Base-by-base conservation (phyloP, 2,888 invertebrate species). In the Eustalomyia histrio region DNA sequence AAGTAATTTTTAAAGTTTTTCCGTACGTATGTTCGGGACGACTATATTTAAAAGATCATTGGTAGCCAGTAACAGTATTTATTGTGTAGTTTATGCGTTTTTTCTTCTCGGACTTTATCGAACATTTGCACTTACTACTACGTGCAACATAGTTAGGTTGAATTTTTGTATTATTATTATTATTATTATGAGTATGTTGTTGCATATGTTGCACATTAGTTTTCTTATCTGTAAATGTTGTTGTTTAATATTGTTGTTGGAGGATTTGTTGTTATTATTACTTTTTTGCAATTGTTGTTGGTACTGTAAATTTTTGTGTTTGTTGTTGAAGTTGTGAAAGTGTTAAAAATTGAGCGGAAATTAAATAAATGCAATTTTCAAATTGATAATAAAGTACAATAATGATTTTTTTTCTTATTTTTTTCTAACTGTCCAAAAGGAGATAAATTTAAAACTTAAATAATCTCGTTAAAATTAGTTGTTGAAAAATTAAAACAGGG, bases 341-440 rank as follows among this genome's bases (percentile, higher is more conserved):
- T 85, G 85, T 84, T 85, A 83, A 84, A 85, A 85, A 85, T 84
- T 84, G 83, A 84, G 78, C 84, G 84, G 84, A 85, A 84, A 84
- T 84, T 84, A 83, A 84, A 83, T 82, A 81, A 81, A 83, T 75
- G 63, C 72, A 80, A 80, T 83, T 82, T 83, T 80, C 47, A 82
- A 82, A 82, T 82, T 82, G 76, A 80, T 76, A 80, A 83, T 83
- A 71, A 81, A 78, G 53, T 61, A 61, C 65, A 79, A 72, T 79
- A 79, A 79, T 79, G 61, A 79, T 72, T 73, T 72, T 78, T 33
- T 17, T 53, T 67, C 29, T 18, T 57, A 12, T n/a, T 52, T 58
- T 53, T 53, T 76, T 43, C 16, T 18, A 65, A 79, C 67, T 73
- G 72, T 67, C 65, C 12, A 58, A 69, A 75, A 79, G 67, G 58